Evolutionary conservation across 2,113 vertebrate species (phyloP).

Genomic region (Blennius ocellaris): DNA sequence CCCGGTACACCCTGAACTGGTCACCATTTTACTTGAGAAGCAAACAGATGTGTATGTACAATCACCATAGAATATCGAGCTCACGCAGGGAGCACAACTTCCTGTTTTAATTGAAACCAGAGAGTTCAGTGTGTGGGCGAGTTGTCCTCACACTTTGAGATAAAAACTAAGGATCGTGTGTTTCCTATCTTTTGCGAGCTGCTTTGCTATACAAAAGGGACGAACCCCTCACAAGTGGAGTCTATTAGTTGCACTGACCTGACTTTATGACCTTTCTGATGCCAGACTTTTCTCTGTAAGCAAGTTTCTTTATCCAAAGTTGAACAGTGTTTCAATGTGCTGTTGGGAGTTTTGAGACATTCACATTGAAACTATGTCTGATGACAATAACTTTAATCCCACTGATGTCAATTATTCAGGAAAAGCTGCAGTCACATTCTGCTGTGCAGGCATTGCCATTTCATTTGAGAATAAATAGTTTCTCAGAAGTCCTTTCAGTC

Average conservation of each 20-base stretch:
- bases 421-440: not conserved
- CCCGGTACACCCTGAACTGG: too few species aligned
- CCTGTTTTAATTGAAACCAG: too few species aligned
- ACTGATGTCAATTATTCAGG: not conserved
- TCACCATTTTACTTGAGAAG: too few species aligned
- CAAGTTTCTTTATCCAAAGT: not conserved
- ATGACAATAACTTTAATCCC: constrained; percentile 7
- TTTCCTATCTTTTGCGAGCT: not conserved
- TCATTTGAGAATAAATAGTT: not conserved
- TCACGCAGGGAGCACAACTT: too few species aligned
- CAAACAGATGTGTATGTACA: too few species aligned
- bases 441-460: not conserved
- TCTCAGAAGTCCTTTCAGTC: not conserved
- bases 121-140: too few species aligned
- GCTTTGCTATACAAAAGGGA: too few species aligned
- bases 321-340: not conserved
- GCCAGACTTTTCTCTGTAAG: not conserved
- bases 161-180: not conserved
- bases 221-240: too few species aligned
- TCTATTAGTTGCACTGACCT: too few species aligned
- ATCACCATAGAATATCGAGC: too few species aligned
- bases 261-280: not conserved
- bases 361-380: not conserved
- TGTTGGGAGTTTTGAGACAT: not conserved
- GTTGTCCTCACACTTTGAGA: not conserved